These are phyloP conservation scores for Neotragus pygmaeus DNA, from an alignment of 2,113 vertebrate species.

Conservation along the genomic window DNA sequence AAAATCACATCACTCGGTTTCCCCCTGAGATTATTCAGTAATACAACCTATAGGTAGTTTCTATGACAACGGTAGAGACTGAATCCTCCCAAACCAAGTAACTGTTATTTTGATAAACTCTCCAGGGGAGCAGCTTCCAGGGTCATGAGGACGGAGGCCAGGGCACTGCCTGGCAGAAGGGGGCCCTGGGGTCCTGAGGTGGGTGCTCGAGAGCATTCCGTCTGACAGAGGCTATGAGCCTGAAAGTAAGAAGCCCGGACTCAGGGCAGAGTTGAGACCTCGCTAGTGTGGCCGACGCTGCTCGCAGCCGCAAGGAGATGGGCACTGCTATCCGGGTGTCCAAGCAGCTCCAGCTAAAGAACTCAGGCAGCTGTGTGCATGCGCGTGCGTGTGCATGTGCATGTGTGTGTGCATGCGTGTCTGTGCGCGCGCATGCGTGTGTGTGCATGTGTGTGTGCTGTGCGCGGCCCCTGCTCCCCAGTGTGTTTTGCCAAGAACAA, in stretches of 20 bases:
- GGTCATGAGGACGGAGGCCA: not conserved
- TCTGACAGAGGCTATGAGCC: not conserved
- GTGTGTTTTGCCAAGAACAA: not conserved
- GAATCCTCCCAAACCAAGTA: not conserved
- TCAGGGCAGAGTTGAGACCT: not conserved
- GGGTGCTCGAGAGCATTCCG: not conserved
- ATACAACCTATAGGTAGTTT: not conserved
- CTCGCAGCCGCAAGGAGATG: not conserved
- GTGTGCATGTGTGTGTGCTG: no score
- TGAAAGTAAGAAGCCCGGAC: not conserved
- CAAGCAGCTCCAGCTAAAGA: not conserved
- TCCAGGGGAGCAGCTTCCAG: not conserved
- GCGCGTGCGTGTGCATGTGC: no score
- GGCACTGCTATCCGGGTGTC: not conserved
- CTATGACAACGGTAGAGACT: not conserved
- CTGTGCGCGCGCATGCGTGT: no score
- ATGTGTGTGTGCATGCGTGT: no score
- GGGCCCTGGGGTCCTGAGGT: not conserved
- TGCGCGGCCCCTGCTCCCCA: no score
- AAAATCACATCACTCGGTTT: not conserved
- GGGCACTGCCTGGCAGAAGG: not conserved
- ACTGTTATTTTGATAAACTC: slow-evolving; percentile 4
- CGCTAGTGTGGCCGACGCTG: no score
- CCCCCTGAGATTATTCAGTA: not conserved
- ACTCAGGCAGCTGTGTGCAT: no score